A percentile compares a stretch with the other conserved stretches of the same genome.
Evolutionary conservation across 1,140 invertebrate genomes (phyloP).

Genomic region (Habropoda laboriosa): DNA sequence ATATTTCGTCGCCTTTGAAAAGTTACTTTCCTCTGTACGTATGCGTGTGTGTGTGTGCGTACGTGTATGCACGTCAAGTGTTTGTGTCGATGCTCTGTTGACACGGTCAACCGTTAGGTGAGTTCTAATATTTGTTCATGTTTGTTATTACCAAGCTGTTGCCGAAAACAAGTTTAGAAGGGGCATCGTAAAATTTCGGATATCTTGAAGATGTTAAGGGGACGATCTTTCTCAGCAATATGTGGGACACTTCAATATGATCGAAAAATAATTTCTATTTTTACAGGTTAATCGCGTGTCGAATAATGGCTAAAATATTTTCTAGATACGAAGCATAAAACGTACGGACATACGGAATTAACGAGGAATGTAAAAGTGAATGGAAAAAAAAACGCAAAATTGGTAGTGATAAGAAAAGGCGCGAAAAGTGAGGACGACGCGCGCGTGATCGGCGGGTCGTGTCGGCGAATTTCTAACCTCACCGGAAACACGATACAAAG

Average conservation of each 20-base stretch:
- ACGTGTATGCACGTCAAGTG: background rate
- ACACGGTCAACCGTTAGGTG: slow-evolving; percentile 25
- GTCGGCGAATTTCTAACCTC: slow-evolving; percentile 14
- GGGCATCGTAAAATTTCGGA: background rate
- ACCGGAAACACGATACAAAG: slow-evolving; percentile 34
- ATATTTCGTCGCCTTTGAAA: slow-evolving; percentile 25
- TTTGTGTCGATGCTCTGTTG: slow-evolving; percentile 7
- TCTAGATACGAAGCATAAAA: too few relatives aligned
- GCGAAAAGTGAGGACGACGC: background rate
- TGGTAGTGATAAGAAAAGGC: slow-evolving; percentile 16
- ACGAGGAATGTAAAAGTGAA: background rate
- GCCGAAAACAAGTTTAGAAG: background rate
- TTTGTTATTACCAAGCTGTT: slow-evolving; percentile 11
- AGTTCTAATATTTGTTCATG: slow-evolving; percentile 18
- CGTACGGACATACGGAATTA: background rate
- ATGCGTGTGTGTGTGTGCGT: too few relatives aligned
- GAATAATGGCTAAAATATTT: too few relatives aligned
- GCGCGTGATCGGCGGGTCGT: background rate
- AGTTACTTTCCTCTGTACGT: background rate
- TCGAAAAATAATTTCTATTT: too few relatives aligned
- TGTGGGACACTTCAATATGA: too few relatives aligned
- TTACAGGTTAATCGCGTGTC: too few relatives aligned
- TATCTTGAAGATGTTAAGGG: background rate
- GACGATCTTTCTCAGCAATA: background rate
- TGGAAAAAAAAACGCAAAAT: too few relatives aligned